These are phyloP conservation scores for Thecophora atra DNA, from an alignment of 2,888 invertebrate genomes.

Conservation along the genomic window DNA sequence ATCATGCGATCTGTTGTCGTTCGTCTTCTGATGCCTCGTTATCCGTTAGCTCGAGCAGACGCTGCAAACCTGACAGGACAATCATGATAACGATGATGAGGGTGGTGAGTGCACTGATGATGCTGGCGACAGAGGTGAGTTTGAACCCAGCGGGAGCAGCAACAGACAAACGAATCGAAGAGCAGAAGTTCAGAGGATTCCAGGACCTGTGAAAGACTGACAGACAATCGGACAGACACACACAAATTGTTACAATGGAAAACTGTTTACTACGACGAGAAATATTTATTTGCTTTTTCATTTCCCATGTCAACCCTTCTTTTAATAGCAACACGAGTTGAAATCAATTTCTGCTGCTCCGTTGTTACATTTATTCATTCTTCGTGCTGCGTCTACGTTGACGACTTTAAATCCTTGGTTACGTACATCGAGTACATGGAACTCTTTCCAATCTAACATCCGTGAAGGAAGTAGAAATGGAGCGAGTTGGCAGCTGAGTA, in stretches of 20 bases:
- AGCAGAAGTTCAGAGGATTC: conserved; percentile 47
- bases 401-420: conserved; percentile 54
- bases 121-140: neutral
- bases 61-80: conserved; percentile 42
- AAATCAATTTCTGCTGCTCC: neutral
- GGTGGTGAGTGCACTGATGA: no score
- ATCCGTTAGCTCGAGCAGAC: conserved; percentile 52
- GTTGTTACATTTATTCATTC: neutral
- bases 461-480: no score
- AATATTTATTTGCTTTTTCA: neutral
- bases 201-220: conserved; percentile 46
- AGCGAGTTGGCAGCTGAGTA: no score
- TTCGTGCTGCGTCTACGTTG: conserved; percentile 51
- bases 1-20: conserved; percentile 56
- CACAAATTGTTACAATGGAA: neutral
- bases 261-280: neutral
- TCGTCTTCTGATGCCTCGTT: conserved; percentile 49
- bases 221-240: neutral
- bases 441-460: conserved; percentile 45
- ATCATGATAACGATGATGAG: conserved; percentile 30
- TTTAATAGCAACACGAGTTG: no score
- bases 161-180: conserved; percentile 38
- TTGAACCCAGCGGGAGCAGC: no score
- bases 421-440: conserved; percentile 56
- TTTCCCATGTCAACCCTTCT: no score